Evolutionary conservation across 2,797 vertebrate genomes (phyloP).

Genomic region (Hemibagrus guttatus): DNA sequence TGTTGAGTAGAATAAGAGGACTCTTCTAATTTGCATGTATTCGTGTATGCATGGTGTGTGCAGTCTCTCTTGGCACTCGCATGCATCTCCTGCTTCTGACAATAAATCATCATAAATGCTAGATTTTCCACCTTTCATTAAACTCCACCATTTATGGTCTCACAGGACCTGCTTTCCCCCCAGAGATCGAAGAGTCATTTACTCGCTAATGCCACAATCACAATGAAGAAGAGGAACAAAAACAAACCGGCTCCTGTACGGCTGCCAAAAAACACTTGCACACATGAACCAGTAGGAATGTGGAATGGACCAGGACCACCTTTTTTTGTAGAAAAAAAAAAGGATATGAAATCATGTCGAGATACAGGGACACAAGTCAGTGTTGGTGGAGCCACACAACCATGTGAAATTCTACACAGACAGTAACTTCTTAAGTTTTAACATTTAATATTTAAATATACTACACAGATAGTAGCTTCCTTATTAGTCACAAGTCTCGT

Average conservation of each 20-base stretch:
- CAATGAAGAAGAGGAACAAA: constrained; percentile 16
- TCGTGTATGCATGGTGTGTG: constrained; percentile 19
- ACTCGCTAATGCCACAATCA: constrained; percentile 36
- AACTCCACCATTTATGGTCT: constrained; percentile 50
- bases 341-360: not conserved
- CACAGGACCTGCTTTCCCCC: constrained; percentile 26
- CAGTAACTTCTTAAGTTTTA: not conserved
- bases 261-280: not conserved
- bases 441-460: not conserved
- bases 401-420: not conserved
- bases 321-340: not conserved
- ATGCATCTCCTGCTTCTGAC: constrained; percentile 37
- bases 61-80: constrained; percentile 23
- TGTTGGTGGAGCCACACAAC: too few relatives aligned
- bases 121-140: constrained; percentile 55
- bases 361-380: not conserved
- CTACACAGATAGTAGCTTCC: not conserved
- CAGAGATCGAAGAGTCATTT: constrained; percentile 33
- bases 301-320: not conserved
- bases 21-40: constrained; percentile 2
- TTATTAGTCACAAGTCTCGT: not conserved
- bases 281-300: not conserved
- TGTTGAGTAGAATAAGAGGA: not conserved
- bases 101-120: constrained; percentile 59
- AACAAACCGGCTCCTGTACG: not conserved